Conservation (phyloP, 2,888 invertebrate genomes). For the Enchytraeus crypticus region DNA sequence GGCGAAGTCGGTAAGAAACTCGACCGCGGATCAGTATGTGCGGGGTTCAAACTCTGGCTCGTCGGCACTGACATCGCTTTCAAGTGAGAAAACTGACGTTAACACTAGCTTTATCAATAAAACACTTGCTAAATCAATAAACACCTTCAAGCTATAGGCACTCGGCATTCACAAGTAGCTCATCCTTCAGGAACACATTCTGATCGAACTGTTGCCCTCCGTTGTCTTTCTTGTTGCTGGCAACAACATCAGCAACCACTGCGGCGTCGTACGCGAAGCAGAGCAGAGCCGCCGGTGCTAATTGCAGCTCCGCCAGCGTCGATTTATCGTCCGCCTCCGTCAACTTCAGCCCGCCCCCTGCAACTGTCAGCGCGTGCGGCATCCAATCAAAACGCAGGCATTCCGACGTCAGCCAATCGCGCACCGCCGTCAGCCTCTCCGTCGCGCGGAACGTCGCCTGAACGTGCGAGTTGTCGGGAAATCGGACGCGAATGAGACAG, state of each 20-base stretch:
- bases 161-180: too few relatives aligned
- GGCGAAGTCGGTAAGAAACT: too few relatives aligned
- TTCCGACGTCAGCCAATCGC: constrained; percentile 71
- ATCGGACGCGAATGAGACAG: constrained; percentile 72
- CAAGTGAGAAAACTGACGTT: too few relatives aligned
- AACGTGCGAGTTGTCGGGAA: constrained; percentile 59
- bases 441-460: constrained; percentile 81
- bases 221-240: constrained; percentile 36
- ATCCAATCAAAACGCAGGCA: constrained; percentile 60
- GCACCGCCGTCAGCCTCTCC: constrained; percentile 65
- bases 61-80: too few relatives aligned
- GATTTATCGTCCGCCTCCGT: constrained; percentile 61
- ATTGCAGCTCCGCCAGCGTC: constrained; percentile 65
- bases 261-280: constrained; percentile 62
- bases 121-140: too few relatives aligned
- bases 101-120: too few relatives aligned
- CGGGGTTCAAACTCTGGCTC: too few relatives aligned
- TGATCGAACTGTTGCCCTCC: too few relatives aligned
- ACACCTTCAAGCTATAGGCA: too few relatives aligned
- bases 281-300: constrained; percentile 75
- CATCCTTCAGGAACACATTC: too few relatives aligned
- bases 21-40: too few relatives aligned
- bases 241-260: constrained; percentile 35
- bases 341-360: constrained; percentile 62
- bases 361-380: constrained; percentile 63